These are phyloP conservation scores for Stratiomys singularior DNA, from an alignment of 2,888 invertebrate species.

Conservation along the genomic window DNA sequence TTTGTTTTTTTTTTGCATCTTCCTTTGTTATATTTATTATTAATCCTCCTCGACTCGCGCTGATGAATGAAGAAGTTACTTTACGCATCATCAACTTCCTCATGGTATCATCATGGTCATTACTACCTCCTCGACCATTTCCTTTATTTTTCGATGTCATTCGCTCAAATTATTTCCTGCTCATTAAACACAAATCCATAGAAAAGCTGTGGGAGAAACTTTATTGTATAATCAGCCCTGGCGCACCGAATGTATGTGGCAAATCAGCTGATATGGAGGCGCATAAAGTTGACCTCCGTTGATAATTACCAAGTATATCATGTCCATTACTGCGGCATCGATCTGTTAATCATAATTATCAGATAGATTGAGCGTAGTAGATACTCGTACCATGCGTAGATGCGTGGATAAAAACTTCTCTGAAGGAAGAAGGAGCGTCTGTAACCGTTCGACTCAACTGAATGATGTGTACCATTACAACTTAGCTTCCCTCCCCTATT, in stretches of 20 bases:
- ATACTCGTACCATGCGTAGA: background rate
- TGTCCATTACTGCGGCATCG: background rate
- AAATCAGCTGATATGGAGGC: too few species aligned
- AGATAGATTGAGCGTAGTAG: background rate
- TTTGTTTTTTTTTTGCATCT: too few species aligned
- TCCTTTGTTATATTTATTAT: background rate
- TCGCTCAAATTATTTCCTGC: constrained; percentile 34
- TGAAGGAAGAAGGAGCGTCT: too few species aligned
- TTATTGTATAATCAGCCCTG: constrained; percentile 21
- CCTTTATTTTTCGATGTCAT: constrained; percentile 25
- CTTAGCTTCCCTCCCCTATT: background rate
- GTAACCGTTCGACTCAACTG: background rate
- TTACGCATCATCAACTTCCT: constrained; percentile 14
- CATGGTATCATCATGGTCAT: constrained; percentile 5
- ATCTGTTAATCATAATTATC: background rate
- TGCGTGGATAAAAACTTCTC: background rate
- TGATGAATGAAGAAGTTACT: background rate
- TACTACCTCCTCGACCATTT: constrained; percentile 1
- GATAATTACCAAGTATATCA: background rate
- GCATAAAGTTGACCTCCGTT: background rate
- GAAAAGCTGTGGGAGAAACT: background rate
- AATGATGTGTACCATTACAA: background rate
- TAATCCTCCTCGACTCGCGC: background rate
- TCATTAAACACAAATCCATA: constrained; percentile 34
- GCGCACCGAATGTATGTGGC: background rate